Base-by-base conservation (phyloP, 2,888 invertebrate genomes). In the Vanessa cardui region DNA sequence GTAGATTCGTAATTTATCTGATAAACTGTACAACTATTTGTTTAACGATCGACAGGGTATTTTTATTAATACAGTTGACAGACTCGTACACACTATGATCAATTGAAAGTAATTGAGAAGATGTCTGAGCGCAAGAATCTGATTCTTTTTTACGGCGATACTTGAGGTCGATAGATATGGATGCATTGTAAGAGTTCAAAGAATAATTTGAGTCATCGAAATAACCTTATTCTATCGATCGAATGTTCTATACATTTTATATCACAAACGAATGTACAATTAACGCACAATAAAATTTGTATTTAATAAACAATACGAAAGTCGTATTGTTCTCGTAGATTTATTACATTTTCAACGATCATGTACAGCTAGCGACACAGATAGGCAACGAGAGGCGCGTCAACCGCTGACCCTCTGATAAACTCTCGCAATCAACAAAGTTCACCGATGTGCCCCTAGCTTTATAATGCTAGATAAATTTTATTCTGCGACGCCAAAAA, bases 21-120 rank as follows among this genome's bases (percentile, higher is more conserved):
- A 68, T 70, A 67, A 69, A 52, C 52, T 63, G 52, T 70, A 45
- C 47, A 69, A 58, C 44, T 60, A 62, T 66, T 62, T 66, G 66
- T 72, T 60, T 33, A 21, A 72, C 67, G 74, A 72, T 68, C 70
- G 70, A 73, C 66, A 67, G 65, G 58, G 69, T 69, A 69, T 63
- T 69, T 72, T 69, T 71, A 68, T 71, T 72, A 72, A 72, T 70
- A 69, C 70, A 60, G 72, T 74, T 74, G 77, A 73, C 78, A 77
- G 76, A 77, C 73, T 76, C 72, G 78, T 78, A 70, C 80, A 81
- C 83, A 82, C 81, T 80, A 81, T 78, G 78, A 84, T 82, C 87
- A 88, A 90, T 90, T 90, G 88, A 79, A 76, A 72, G 77, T 86
- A 86, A 89, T 89, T 89, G 88, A 80, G 78, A 74, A 81, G 79